phyloP scores from a whole-genome alignment of 2,113 vertebrate genomes.

The Petroica traversi region DNA sequence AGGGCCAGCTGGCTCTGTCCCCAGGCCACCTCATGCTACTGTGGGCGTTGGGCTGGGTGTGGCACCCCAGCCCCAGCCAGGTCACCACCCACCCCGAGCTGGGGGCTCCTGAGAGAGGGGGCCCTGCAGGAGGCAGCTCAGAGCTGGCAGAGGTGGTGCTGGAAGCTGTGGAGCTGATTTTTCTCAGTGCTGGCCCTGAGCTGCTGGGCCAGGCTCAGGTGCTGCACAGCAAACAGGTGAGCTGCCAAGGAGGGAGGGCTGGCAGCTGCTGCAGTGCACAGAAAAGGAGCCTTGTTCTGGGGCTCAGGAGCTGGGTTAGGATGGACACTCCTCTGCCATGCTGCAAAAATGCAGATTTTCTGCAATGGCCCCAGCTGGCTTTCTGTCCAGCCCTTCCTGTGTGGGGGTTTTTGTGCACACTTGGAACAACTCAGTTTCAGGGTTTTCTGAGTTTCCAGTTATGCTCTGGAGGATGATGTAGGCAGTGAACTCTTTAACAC shows the following conservation, averaged over 20 bases:
- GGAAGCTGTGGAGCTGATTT: background rate
- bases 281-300: background rate
- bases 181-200: background rate
- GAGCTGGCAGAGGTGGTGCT: background rate
- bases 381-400: background rate
- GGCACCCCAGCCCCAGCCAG: background rate
- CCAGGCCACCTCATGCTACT: background rate
- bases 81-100: background rate
- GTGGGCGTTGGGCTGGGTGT: background rate
- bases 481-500: background rate
- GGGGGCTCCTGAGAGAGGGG: background rate
- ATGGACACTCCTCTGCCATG: background rate
- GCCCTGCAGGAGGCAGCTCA: background rate
- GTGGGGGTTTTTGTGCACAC: background rate
- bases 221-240: background rate
- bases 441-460: background rate
- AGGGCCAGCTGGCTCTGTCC: background rate
- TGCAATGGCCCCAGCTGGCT: background rate
- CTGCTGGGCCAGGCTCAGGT: background rate
- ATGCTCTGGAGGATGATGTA: fast-evolving
- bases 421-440: background rate
- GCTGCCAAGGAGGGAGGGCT: background rate
- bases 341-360: background rate
- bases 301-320: background rate
- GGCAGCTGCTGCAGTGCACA: background rate